A percentile compares a stretch with the other conserved stretches of the same genome.
Evolutionary conservation across 2,888 invertebrate genomes (phyloP).

Genomic region (Lucinisca nassula): DNA sequence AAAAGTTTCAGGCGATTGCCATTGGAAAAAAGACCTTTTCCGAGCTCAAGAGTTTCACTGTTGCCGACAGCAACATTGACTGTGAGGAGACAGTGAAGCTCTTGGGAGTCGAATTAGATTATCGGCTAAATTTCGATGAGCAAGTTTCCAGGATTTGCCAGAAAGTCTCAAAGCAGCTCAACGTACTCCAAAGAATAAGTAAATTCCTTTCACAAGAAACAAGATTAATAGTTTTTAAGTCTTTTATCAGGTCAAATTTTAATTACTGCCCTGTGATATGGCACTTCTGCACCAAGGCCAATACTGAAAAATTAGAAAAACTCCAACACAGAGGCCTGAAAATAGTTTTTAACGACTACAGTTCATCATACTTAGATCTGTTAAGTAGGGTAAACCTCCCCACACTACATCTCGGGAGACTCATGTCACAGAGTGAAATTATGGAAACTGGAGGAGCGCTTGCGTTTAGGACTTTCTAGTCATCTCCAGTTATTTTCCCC

Average conservation of each 20-base stretch:
- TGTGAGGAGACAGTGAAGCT: too few relatives aligned
- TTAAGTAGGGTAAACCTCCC: neutral
- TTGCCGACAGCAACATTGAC: neutral
- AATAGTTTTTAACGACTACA: neutral
- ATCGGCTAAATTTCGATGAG: neutral
- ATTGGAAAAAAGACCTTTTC: neutral
- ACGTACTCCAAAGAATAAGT: conserved; percentile 4
- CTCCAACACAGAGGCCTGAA: neutral
- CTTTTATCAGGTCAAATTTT: neutral
- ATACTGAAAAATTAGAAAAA: conserved; percentile 19
- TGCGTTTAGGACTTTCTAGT: too few relatives aligned
- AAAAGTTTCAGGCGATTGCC: neutral
- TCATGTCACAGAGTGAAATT: too few relatives aligned
- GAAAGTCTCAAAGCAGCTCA: neutral
- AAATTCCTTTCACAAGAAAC: neutral
- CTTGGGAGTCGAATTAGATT: neutral
- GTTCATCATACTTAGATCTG: neutral
- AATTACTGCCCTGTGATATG: conserved; percentile 15
- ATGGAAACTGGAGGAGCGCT: too few relatives aligned
- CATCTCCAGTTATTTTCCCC: too few relatives aligned
- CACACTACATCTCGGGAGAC: neutral
- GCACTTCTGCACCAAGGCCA: neutral
- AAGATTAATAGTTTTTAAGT: neutral
- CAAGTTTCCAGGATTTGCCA: conserved; percentile 6
- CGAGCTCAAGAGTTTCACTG: neutral